These are phyloP conservation scores for Epizoanthus rinbou DNA, from an alignment of 92 coral and sea anemone species.

Conservation along the genomic window DNA sequence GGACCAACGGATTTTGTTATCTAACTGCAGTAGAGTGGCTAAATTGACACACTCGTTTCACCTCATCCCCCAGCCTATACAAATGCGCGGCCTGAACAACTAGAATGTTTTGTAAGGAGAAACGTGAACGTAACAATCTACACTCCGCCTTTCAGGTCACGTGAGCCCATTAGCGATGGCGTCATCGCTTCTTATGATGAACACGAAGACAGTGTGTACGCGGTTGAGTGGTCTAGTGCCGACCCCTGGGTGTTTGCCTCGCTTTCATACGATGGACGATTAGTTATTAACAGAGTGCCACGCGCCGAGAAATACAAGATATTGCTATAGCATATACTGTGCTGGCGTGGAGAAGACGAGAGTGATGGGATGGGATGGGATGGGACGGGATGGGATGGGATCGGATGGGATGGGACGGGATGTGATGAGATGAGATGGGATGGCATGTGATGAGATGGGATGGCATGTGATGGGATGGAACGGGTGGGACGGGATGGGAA, in stretches of 20 bases:
- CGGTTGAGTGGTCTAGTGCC: constrained; percentile 99
- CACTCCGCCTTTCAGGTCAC: constrained; percentile 62
- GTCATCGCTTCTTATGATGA: constrained; percentile 96
- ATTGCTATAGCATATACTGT: constrained; percentile 55
- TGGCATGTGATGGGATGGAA: too few species aligned
- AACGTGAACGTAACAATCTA: background rate
- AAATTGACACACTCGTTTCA: too few species aligned
- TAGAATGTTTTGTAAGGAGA: too few species aligned
- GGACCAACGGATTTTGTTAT: too few species aligned
- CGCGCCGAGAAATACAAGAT: constrained; percentile 96
- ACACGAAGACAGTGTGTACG: constrained; percentile 99
- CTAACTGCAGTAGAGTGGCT: too few species aligned
- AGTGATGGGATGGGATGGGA: background rate
- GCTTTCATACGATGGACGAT: constrained; percentile 96
- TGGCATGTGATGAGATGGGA: background rate
- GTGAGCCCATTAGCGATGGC: constrained; percentile 88
- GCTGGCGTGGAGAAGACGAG: background rate
- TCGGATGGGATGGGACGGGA: too few species aligned
- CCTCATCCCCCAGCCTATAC: too few species aligned
- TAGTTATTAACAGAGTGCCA: constrained; percentile 97
- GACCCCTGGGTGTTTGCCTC: constrained; percentile 99
- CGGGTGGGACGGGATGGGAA: background rate
- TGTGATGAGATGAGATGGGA: too few species aligned
- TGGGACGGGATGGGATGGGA: background rate
- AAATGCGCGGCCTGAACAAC: too few species aligned